phyloP scores from a whole-genome alignment of 30 jellyfish, hydroid and myxozoan species.

The Cassiopea xamachana region DNA sequence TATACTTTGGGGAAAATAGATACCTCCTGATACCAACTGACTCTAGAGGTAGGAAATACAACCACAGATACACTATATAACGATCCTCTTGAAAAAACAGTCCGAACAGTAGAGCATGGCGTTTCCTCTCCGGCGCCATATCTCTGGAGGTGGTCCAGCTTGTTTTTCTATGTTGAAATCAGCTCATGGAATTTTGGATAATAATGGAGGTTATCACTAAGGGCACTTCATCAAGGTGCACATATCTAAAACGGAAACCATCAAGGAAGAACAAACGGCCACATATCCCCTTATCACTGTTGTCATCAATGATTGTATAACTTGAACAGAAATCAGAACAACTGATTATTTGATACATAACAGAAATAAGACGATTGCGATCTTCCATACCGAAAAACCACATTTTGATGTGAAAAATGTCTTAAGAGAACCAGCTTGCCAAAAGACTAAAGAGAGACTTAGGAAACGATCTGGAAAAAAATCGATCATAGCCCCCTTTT shows the following conservation, averaged over 20 bases:
- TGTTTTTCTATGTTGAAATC: not conserved
- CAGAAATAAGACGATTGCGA: not conserved
- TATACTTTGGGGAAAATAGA: too few relatives aligned
- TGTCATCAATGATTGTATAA: not conserved
- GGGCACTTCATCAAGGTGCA: slow-evolving; percentile 18
- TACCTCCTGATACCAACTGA: too few relatives aligned
- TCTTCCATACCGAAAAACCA: not conserved
- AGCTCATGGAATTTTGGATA: not conserved
- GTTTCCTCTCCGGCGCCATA: not conserved
- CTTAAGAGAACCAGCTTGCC: too few relatives aligned
- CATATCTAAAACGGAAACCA: slow-evolving; percentile 50
- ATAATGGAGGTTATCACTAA: not conserved
- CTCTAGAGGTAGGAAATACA: too few relatives aligned
- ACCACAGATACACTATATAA: too few relatives aligned
- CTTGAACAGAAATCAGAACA: not conserved
- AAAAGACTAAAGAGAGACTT: too few relatives aligned
- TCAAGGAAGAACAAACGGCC: slow-evolving; percentile 1
- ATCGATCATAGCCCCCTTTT: too few relatives aligned
- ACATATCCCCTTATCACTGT: slow-evolving; percentile 4
- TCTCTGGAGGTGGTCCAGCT: not conserved
- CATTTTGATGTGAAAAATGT: too few relatives aligned
- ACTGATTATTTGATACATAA: not conserved
- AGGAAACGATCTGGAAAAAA: too few relatives aligned
- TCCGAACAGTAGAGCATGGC: not conserved
- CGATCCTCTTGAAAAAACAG: too few relatives aligned